These are phyloP conservation scores for Entelurus aequoreus DNA, from an alignment of 2,113 vertebrate species.

Conservation along the genomic window DNA sequence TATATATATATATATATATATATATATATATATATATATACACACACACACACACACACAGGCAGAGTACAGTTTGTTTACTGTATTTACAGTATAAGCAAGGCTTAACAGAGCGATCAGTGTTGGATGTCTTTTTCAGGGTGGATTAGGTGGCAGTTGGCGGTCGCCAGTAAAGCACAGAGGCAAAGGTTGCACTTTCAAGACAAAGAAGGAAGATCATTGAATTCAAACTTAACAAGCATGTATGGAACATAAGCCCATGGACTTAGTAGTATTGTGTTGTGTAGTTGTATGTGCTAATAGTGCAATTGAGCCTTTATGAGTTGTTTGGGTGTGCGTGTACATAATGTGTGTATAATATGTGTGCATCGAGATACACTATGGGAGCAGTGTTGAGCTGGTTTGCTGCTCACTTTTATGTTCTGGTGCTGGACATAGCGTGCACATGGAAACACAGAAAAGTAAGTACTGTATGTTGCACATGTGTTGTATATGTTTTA, in stretches of 20 bases:
- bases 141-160: constrained; percentile 33
- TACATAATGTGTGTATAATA: neutral
- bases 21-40: too few relatives aligned
- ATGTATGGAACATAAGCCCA: too few relatives aligned
- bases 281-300: neutral
- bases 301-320: too few relatives aligned
- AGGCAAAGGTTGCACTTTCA: neutral
- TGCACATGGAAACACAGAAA: constrained; percentile 20
- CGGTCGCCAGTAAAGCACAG: neutral
- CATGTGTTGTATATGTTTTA: too few relatives aligned
- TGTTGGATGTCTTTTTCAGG: constrained; percentile 28
- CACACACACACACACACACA: too few relatives aligned
- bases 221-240: constrained; percentile 1
- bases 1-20: too few relatives aligned
- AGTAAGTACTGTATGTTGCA: constrained; percentile 38
- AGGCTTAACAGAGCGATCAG: constrained; percentile 37
- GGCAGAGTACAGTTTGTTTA: neutral
- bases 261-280: too few relatives aligned
- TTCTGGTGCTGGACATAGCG: constrained; percentile 26
- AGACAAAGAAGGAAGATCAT: neutral
- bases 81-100: constrained; percentile 49
- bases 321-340: constrained; percentile 1
- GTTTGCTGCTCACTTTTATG: constrained; percentile 29
- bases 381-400: constrained; percentile 59
- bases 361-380: neutral